Base-by-base conservation (phyloP, 2,888 invertebrate genomes). In the Apantesis nais region DNA sequence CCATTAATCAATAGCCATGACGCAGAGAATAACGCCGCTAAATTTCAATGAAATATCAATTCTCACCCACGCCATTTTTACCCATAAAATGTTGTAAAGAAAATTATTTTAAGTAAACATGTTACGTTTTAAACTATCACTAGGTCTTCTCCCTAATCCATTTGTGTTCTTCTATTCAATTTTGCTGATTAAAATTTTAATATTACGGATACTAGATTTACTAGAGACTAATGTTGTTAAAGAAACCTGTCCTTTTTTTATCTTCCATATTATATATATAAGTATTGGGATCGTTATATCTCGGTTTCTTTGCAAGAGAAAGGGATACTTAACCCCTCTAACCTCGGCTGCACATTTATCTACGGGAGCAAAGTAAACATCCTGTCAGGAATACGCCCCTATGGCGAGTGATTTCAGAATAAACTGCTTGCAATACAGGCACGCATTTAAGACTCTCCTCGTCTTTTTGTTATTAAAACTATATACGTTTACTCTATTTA, bases 291-390 rank as follows among this genome's bases (percentile, higher is more conserved):
- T 61, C 34, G 44, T 66, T 48, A 66, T 72, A 74, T 79, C 72
- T 77, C 75, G 61, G 41, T 72, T 67, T 67, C 65, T 70, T 77
- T 70, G 66, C 39, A 79, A 79, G 80, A 80, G 81, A 83, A 85
- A 83, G 82, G 83, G 77, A 79, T 75, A 84, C 81, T 84, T 79
- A 85, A 85, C 81, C 86, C 82, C 83, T 75, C 73, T 75, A 80
- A 81, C 78, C 78, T 79, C 82, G 78, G 76, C 78, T 78, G 80
- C 80, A 84, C 84, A 88, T 90, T 89, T 90, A 89, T 90, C 86
- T 89, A 83, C 78, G 77, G 82, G 79, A 88, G 88, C 84, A 85
- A 87, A 83, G 87, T 86, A 91, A 90, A 90, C 90, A 91, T 89
- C 89, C 89, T 87, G 87, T 82, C 80, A 82, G 76, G 78, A 66